A percentile compares a stretch with the other conserved stretches of the same genome.
Conservation (phyloP, 2,888 invertebrate genomes). For the Drosophila merina region DNA sequence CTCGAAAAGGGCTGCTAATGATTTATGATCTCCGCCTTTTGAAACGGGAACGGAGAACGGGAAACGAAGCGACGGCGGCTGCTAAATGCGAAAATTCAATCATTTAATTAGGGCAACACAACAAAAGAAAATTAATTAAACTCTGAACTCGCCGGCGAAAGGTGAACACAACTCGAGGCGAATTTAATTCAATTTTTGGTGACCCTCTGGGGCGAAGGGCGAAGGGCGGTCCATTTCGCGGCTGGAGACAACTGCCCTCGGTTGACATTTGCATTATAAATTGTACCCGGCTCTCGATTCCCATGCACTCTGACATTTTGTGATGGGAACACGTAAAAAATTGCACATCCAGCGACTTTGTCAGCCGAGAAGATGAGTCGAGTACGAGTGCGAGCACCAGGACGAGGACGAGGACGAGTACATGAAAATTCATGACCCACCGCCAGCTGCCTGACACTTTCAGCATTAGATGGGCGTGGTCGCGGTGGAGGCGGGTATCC, state of each 20-base stretch:
- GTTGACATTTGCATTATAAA: slow-evolving; percentile 77
- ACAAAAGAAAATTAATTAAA: slow-evolving; percentile 78
- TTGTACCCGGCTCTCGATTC: slow-evolving; percentile 70
- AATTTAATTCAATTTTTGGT: slow-evolving; percentile 75
- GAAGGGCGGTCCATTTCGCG: slow-evolving; percentile 4
- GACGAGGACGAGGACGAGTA: slow-evolving; percentile 60
- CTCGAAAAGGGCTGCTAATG: slow-evolving; percentile 60
- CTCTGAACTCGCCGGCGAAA: slow-evolving; percentile 64
- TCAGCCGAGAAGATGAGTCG: slow-evolving; percentile 42
- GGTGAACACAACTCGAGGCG: slow-evolving; percentile 39
- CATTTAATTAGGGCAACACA: slow-evolving; percentile 74
- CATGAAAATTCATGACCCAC: slow-evolving; percentile 75
- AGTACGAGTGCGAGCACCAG: slow-evolving; percentile 24
- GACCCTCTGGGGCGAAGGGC: slow-evolving; percentile 18
- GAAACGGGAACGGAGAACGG: not conserved
- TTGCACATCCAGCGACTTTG: slow-evolving; percentile 75
- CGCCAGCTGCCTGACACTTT: slow-evolving; percentile 61
- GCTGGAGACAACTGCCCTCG: slow-evolving; percentile 40
- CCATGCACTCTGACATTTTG: slow-evolving; percentile 69
- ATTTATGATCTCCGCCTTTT: slow-evolving; percentile 56
- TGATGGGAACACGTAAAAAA: slow-evolving; percentile 78
- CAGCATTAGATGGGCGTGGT: slow-evolving; percentile 46
- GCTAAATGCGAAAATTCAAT: slow-evolving; percentile 76
- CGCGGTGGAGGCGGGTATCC: not conserved
- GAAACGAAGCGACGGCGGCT: not conserved